Evolutionary conservation across 2,888 invertebrate genomes (phyloP), one percentile per base, ranked within the genome.

Genomic region (Taenaris catops): DNA sequence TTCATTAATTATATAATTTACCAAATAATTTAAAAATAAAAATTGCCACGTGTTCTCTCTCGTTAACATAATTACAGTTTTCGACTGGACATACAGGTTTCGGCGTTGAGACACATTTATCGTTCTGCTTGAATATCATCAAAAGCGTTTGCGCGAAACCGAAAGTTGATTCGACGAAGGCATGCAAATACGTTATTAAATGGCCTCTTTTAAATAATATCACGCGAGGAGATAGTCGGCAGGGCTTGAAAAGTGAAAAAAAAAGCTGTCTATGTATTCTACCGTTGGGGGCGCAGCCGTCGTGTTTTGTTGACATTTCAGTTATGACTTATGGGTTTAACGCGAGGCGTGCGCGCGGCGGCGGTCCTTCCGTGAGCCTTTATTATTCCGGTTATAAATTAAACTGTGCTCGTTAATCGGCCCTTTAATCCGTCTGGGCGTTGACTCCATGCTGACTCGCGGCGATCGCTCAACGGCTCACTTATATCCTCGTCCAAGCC

Each of bases 381-480:
- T 72, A 75, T 75, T 71, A 81, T 80, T 78, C 80, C 72, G 78
- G 74, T 75, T 70, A 67, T 78, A 81, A 84, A 86, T 83, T 78
- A 83, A 78, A 65, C 58, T 59, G 71, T 63, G 70, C 67, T 76
- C 72, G 74, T 83, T 83, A 83, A 83, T 81, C 74, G 70, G 66
- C 67, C 76, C 75, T 80, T 79, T 83, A 83, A 83, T 81, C 73
- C 71, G 79, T 76, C 83, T 81, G 83, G 80, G 63, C 83, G 70
- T 83, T 86, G 83, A 83, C 84, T 74, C 71, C 58, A 56, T 46
- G 52, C 51, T 47, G 56, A 48, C 59, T 54, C 47, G 34, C 28
- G 28, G 25, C 39, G 34, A 29, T 34, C 56, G 55, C 58, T 63
- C 51, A 65, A 67, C n/a, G n/a, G n/a, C 62, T 65, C 50, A 49